Conservation (phyloP, 2,888 invertebrate genomes). For the Trichogramma evanescens region DNA sequence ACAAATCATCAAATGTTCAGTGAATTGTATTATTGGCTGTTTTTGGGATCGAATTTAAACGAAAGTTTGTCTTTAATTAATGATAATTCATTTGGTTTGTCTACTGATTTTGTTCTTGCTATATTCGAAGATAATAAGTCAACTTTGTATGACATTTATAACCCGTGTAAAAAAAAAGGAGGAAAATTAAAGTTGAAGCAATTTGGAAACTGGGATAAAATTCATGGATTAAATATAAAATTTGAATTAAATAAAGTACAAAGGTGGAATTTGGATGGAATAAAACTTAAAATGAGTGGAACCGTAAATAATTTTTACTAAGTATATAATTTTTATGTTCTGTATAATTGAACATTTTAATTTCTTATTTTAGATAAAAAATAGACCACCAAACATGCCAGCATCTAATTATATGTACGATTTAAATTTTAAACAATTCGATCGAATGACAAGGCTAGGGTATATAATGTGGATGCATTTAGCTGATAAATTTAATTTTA, state of each 20-base stretch:
- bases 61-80: constrained; percentile 23
- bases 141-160: constrained; percentile 30
- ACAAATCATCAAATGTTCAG: constrained; percentile 18
- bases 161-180: constrained; percentile 27
- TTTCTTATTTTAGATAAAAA: constrained; percentile 2
- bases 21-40: constrained; percentile 27
- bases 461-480: constrained; percentile 22
- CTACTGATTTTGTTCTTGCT: constrained; percentile 30
- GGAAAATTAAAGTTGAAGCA: constrained; percentile 26
- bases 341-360: not conserved
- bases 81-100: constrained; percentile 27
- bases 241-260: constrained; percentile 16
- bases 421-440: constrained; percentile 8
- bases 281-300: constrained; percentile 23
- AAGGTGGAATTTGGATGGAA: constrained; percentile 23
- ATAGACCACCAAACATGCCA: constrained; percentile 5
- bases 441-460: constrained; percentile 7
- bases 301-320: constrained; percentile 17
- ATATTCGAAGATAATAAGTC: constrained; percentile 17
- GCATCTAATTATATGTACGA: constrained; percentile 18
- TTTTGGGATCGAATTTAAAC: constrained; percentile 25
- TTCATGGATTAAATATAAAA: constrained; percentile 1
- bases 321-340: not conserved
- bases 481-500: constrained; percentile 27
- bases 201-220: constrained; percentile 26